Evolutionary conservation across 2,888 invertebrate genomes (phyloP).

Genomic region (Archips crataeganus): DNA sequence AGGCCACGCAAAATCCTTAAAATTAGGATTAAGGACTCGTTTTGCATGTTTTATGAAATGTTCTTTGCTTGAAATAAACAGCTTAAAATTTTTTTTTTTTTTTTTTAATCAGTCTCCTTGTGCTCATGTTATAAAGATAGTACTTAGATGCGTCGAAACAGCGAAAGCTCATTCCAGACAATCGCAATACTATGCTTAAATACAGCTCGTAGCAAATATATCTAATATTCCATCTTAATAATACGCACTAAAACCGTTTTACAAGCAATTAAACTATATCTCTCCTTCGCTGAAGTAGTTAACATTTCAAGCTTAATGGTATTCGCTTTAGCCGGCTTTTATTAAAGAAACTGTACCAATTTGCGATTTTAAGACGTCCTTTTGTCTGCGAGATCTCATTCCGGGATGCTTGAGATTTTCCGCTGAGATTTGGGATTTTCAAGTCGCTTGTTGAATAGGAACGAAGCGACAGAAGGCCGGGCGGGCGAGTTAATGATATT

Average conservation of each 20-base stretch:
- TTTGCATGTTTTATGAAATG: too few species aligned
- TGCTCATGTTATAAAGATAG: too few species aligned
- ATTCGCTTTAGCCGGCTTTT: constrained; percentile 15
- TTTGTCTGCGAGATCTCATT: constrained; percentile 38
- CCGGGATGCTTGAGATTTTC: constrained; percentile 37
- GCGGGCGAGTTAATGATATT: not conserved
- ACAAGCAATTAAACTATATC: constrained; percentile 4
- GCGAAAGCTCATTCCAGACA: too few species aligned
- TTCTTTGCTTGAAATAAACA: too few species aligned
- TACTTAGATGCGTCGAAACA: too few species aligned
- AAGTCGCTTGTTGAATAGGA: constrained; percentile 1
- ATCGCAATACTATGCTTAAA: too few species aligned
- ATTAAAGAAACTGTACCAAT: constrained; percentile 39
- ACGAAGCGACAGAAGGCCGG: constrained; percentile 25
- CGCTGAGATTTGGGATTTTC: constrained; percentile 29
- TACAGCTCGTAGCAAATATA: too few species aligned
- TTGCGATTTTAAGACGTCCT: constrained; percentile 33
- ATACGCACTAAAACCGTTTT: constrained; percentile 7
- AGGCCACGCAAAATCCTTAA: too few species aligned
- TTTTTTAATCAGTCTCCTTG: too few species aligned
- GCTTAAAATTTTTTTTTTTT: too few species aligned
- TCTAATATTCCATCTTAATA: too few species aligned
- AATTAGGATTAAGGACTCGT: too few species aligned
- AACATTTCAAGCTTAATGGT: constrained; percentile 32
- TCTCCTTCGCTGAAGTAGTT: not conserved